Percentiles rank a stretch among this genome's conserved stretches.
phyloP scores from a whole-genome alignment of 2,797 vertebrate species.

The Ataeniobius toweri region DNA sequence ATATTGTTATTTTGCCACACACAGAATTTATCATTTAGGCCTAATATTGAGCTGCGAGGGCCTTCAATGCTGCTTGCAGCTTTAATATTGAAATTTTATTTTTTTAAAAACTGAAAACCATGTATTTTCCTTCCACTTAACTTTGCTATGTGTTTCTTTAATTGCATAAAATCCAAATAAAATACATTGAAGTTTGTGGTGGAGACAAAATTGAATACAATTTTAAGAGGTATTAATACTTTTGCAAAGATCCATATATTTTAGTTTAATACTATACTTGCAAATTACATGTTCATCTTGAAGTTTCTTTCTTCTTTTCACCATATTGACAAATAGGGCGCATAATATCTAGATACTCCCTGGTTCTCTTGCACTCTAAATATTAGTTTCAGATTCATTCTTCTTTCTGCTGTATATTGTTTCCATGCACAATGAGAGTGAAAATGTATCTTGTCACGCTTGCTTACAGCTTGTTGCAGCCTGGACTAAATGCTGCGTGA shows the following conservation, averaged over 20 bases:
- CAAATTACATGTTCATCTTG: background rate
- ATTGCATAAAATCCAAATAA: too few species aligned
- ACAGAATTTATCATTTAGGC: too few species aligned
- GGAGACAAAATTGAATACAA: too few species aligned
- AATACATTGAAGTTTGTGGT: too few species aligned
- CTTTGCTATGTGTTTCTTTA: too few species aligned
- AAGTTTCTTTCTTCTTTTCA: background rate
- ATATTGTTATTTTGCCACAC: too few species aligned
- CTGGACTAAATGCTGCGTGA: background rate
- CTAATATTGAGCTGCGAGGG: too few species aligned
- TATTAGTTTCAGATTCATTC: background rate
- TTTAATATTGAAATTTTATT: too few species aligned
- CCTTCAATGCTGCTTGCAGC: too few species aligned
- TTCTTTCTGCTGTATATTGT: background rate
- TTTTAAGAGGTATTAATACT: background rate
- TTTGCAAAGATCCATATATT: background rate
- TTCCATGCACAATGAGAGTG: background rate
- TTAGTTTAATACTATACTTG: background rate
- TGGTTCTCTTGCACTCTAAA: background rate
- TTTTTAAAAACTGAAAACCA: too few species aligned
- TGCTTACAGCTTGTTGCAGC: background rate
- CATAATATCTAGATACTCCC: background rate
- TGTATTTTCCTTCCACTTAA: too few species aligned
- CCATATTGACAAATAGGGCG: background rate
- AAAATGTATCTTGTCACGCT: background rate